These are phyloP conservation scores for Rhyacophila evoluta DNA, from an alignment of 2,888 invertebrate species.

Conservation along the genomic window DNA sequence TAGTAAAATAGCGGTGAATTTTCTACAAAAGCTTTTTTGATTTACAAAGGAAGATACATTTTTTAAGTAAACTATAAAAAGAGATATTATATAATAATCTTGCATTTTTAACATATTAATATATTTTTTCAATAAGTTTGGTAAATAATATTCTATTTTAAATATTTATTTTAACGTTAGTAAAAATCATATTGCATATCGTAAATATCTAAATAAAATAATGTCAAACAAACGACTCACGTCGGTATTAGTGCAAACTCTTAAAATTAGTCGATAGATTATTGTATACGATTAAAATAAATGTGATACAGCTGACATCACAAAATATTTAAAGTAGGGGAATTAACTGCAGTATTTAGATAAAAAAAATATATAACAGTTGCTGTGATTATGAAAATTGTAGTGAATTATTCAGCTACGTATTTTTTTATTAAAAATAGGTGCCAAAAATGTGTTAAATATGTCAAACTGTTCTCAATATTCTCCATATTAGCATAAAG, in stretches of 20 bases:
- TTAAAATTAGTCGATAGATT: neutral
- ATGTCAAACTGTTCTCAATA: neutral
- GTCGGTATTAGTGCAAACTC: neutral
- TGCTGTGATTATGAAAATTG: neutral
- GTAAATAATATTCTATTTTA: neutral
- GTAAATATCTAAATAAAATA: neutral
- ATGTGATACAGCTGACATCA: neutral
- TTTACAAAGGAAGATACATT: neutral
- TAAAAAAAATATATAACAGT: neutral
- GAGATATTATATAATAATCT: neutral
- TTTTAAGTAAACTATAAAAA: neutral
- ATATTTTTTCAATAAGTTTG: neutral
- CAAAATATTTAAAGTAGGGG: neutral
- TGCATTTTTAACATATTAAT: neutral
- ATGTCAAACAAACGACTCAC: neutral
- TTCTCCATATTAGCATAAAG: neutral
- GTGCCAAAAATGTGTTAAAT: neutral
- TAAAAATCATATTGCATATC: neutral
- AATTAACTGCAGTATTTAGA: neutral
- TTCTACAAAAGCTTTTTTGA: slow-evolving; percentile 11
- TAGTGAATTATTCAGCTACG: neutral
- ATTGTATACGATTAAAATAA: neutral
- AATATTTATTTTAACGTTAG: too few species aligned
- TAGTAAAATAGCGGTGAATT: neutral
- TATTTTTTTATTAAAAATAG: neutral